These are phyloP conservation scores for Pseudopodoces humilis DNA, from an alignment of 2,113 vertebrate species.

Conservation along the genomic window DNA sequence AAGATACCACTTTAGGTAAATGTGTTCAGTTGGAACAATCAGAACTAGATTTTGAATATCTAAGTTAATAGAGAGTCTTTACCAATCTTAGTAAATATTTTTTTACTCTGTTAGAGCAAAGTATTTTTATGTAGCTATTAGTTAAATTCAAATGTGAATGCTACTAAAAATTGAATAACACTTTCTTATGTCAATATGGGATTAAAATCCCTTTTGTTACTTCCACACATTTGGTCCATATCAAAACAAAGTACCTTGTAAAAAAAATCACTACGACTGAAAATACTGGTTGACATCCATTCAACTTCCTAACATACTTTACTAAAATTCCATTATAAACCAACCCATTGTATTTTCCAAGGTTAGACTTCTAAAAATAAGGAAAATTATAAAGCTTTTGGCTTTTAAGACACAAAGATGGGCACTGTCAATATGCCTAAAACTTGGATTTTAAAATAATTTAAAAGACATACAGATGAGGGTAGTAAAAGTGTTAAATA, in stretches of 20 bases:
- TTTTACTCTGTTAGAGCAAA: not conserved
- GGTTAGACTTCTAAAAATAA: not conserved
- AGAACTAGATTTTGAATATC: not conserved
- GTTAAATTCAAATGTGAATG: not conserved
- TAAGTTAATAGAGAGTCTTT: not conserved
- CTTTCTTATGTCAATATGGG: not conserved
- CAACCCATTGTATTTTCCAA: not conserved
- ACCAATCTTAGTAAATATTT: not conserved
- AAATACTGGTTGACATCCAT: not conserved
- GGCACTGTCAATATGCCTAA: not conserved
- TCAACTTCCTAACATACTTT: not conserved
- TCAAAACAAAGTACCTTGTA: not conserved
- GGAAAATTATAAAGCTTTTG: not conserved
- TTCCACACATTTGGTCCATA: rapidly evolving
- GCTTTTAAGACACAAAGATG: not conserved
- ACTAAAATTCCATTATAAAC: not conserved
- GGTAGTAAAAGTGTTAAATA: not conserved
- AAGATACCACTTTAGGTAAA: not conserved
- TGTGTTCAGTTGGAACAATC: not conserved
- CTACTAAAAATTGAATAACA: not conserved
- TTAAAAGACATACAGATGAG: not conserved
- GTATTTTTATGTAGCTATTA: not conserved
- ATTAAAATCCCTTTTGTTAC: not conserved
- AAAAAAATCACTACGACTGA: not conserved
- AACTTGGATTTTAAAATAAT: not conserved